Base-by-base conservation (phyloP, 2,888 invertebrate species). In the Heliconius hortense region DNA sequence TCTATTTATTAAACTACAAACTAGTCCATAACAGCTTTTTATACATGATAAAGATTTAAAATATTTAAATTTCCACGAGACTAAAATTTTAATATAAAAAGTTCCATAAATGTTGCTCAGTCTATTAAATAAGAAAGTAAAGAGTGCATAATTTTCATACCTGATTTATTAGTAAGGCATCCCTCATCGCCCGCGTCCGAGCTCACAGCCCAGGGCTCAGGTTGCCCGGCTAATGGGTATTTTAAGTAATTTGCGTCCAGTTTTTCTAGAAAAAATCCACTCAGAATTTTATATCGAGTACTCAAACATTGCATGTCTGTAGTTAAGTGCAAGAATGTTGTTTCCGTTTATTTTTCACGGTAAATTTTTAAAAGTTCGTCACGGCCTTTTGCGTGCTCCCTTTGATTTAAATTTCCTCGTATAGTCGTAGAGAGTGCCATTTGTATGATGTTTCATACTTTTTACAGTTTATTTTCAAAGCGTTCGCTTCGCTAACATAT, bases 271-370 rank as follows among this genome's bases (percentile, higher is more conserved):
- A 80, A 79, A 74, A 77, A 73, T 59, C 72, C 69, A 67, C 74
- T 76, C 67, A 79, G 80, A 79, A 81, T 81, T 81, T 81, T 81
- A 80, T 79, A 81, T 80, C 77, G 79, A 43, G 68, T 76, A 75
- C 80, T 81, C 81, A 80, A 81, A 81, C 78, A 80, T 79, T 78
- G 77, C 79, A 79, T 72, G 75, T 76, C 79, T 75, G 75, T 73
- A 71, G 72, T 79, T 78, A 76, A 80, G 80, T 80, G 79, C 78
- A 74, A 66, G 74, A 70, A 73, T 75, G 74, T 72, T 77, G 75
- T 77, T 78, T 70, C 62, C 68, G 59, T 68, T 75, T 74, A 78
- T 77, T 80, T 80, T 74, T 31, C 43, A 77, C 73, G 64, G 71
- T 18, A 75, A 59, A n/a, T n/a, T 79, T 79, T 77, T 70, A 66